phyloP scores from a whole-genome alignment of 1,140 invertebrate genomes.

The Papilio xuthus region DNA sequence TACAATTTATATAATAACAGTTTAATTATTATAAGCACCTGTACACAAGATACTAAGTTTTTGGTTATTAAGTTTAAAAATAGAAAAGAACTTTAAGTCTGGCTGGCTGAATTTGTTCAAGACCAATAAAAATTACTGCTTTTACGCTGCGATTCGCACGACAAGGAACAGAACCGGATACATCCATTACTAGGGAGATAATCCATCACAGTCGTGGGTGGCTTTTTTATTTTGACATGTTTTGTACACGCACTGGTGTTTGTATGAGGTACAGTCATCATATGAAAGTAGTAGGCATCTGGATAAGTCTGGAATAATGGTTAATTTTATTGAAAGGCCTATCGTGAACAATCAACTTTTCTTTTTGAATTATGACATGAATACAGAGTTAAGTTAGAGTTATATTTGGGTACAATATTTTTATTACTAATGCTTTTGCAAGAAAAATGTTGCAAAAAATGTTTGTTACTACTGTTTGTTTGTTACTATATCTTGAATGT shows the following conservation, averaged over 20 bases:
- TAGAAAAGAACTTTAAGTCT: neutral
- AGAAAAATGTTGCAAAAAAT: neutral
- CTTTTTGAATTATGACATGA: neutral
- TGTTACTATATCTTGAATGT: neutral
- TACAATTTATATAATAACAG: neutral
- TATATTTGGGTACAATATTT: too few relatives aligned
- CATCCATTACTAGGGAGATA: neutral
- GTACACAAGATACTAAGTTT: neutral
- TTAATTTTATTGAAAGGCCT: neutral
- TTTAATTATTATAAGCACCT: neutral
- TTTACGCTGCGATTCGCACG: slow-evolving; percentile 8
- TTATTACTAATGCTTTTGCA: neutral
- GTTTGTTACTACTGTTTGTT: too few relatives aligned
- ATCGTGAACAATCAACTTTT: neutral
- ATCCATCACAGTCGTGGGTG: slow-evolving; percentile 14
- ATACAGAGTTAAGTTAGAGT: too few relatives aligned
- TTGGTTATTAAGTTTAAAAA: neutral
- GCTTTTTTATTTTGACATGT: slow-evolving; percentile 14
- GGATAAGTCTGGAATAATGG: neutral
- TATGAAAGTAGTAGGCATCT: neutral
- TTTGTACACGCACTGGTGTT: neutral
- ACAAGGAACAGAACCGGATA: slow-evolving; percentile 13
- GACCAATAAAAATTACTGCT: neutral
- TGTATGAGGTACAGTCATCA: neutral
- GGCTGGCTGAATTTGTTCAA: neutral